Percentiles rank a stretch among this genome's conserved stretches.
These are phyloP conservation scores for Mesopsocus fuscifrons DNA, from an alignment of 2,888 invertebrate species.

Conservation along the genomic window DNA sequence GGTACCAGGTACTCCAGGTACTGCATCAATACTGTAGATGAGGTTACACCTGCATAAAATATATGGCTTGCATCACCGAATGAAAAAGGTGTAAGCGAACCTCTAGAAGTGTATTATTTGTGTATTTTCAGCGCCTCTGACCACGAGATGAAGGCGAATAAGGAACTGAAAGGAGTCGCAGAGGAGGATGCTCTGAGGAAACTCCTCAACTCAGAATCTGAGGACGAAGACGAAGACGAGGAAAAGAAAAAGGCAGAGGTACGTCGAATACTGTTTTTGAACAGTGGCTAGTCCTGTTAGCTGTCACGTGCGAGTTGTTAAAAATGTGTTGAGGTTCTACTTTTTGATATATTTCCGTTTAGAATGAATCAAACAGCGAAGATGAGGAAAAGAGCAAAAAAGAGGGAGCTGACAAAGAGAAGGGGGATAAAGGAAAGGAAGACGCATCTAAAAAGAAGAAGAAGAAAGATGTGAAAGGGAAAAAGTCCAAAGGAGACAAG, in stretches of 20 bases:
- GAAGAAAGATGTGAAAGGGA: slow-evolving; percentile 31
- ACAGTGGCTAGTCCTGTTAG: too few species aligned
- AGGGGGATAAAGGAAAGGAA: slow-evolving; percentile 17
- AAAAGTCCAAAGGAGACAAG: slow-evolving; percentile 17
- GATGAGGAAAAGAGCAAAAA: slow-evolving; percentile 50
- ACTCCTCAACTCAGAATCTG: slow-evolving; percentile 71
- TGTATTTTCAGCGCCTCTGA: slow-evolving; percentile 42
- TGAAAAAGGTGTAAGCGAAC: too few species aligned
- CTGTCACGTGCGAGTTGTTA: too few species aligned
- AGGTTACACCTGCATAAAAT: too few species aligned
- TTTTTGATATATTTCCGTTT: too few species aligned
- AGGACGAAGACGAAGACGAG: slow-evolving; percentile 67
- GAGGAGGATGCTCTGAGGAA: slow-evolving; percentile 79
- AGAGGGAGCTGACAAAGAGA: slow-evolving; percentile 33
- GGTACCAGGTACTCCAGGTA: background rate
- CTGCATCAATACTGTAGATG: slow-evolving; percentile 2
- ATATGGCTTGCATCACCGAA: too few species aligned
- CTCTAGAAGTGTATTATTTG: too few species aligned
- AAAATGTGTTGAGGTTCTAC: too few species aligned
- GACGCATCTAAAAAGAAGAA: slow-evolving; percentile 19
- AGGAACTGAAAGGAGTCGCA: slow-evolving; percentile 73
- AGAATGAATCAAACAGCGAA: slow-evolving; percentile 46
- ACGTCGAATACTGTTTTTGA: too few species aligned
- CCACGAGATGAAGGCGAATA: slow-evolving; percentile 55
- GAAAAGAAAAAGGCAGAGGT: slow-evolving; percentile 50